Evolutionary conservation across 1,140 invertebrate species (phyloP).

Genomic region (Drosophila bocqueti): DNA sequence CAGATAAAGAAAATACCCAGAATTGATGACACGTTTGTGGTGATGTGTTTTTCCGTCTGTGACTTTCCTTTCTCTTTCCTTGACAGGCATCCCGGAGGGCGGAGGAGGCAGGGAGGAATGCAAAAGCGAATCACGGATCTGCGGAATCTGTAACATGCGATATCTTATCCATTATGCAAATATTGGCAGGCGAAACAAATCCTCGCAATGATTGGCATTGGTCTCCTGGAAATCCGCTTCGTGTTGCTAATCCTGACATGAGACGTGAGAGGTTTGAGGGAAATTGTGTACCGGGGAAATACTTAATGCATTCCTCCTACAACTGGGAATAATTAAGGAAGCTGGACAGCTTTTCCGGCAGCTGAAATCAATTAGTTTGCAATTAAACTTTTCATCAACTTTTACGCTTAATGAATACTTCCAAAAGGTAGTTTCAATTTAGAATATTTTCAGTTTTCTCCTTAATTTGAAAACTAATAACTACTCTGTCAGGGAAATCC

Average conservation of each 20-base stretch:
- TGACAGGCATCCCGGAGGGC: slow-evolving; percentile 12
- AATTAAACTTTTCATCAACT: slow-evolving; percentile 5
- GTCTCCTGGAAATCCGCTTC: slow-evolving; percentile 1
- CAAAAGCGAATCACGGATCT: slow-evolving; percentile 15
- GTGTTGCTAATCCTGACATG: slow-evolving; percentile 16
- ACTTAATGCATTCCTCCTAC: neutral
- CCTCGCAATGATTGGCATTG: slow-evolving; percentile 58
- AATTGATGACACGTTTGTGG: slow-evolving; percentile 1
- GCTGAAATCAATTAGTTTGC: slow-evolving; percentile 10
- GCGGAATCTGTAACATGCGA: slow-evolving; percentile 68
- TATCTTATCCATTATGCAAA: slow-evolving; percentile 83
- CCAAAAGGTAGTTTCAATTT: neutral
- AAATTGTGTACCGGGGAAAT: neutral
- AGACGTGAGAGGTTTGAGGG: neutral
- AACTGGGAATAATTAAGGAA: neutral
- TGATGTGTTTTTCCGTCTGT: neutral
- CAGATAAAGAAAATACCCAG: neutral
- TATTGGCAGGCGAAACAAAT: slow-evolving; percentile 69
- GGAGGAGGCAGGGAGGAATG: slow-evolving; percentile 5
- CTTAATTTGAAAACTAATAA: slow-evolving; percentile 6
- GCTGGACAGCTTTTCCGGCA: neutral
- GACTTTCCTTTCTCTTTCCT: neutral
- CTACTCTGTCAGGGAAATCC: neutral
- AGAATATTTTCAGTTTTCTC: neutral
- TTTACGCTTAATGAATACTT: neutral